Base-by-base conservation (phyloP, 2,113 vertebrate genomes). In the Camelus bactrianus region DNA sequence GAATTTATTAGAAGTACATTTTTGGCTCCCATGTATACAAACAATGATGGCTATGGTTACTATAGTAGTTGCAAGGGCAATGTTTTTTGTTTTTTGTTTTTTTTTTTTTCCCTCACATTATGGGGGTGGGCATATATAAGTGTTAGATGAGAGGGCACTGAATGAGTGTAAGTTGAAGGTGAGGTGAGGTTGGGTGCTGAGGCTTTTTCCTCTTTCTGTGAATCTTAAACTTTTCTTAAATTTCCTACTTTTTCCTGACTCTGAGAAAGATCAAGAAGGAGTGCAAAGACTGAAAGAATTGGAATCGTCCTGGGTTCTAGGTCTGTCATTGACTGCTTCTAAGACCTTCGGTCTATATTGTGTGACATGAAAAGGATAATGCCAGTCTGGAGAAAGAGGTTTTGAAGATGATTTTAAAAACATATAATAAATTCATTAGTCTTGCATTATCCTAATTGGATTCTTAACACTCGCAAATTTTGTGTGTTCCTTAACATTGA, bases 331-430 rank as follows among this genome's bases (percentile, higher is more conserved):
- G 30, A 69, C 42, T 28, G 12, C 13, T 2, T 83, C 52, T 76
- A 14, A 30, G 32, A 58, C 5, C 20, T 72, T 84, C n/a, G 52
- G 30, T 70, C 30, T 84, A 28, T 84, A 28, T 4, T 75, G 8
- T 76, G 5, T 46, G 80, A 67, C 72, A 83, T 56, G 24, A 65
- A 8, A 12, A 32, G 86, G 32, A 54, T 46, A 58, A 58, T 19
- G 1, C n/a, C 12, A 32, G 1, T 46, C 28, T 67, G 8, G 24
- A 80, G 17, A 64, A 46, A 48, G 14, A n/a, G 12, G 1, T 28
- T 50, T 93, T 81, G 32, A 91, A 87, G 16, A 69, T 69, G 52
- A 76, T 82, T 46, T 60, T 13, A 16, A 87, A 72, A 75, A 35
- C 12, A 54, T 30, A 24, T 16, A 81, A 48, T 50, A 84, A 19